Evolutionary conservation across 2,113 vertebrate species (phyloP).

Genomic region (Pollimyrus isidori): DNA sequence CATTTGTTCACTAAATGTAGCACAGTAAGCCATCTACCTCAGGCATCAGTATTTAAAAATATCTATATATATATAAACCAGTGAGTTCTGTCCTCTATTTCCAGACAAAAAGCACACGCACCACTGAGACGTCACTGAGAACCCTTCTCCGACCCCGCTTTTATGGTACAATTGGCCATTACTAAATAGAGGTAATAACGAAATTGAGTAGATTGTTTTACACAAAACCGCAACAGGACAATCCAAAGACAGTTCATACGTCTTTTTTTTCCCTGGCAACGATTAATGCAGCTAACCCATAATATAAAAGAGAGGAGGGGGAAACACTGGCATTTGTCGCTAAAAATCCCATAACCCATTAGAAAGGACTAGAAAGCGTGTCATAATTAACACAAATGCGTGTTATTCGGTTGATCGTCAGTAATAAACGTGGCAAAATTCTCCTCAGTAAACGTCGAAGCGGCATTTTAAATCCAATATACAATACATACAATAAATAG

Average conservation of each 20-base stretch:
- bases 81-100: neutral
- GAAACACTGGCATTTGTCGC: conserved; percentile 14
- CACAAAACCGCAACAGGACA: neutral
- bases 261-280: conserved; percentile 13
- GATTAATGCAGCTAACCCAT: conserved; percentile 18
- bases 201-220: neutral
- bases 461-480: conserved; percentile 16
- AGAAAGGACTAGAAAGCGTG: conserved; percentile 18
- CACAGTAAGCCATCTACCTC: neutral
- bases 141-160: neutral
- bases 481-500: neutral
- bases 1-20: neutral
- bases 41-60: neutral
- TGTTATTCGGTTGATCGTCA: conserved; percentile 14
- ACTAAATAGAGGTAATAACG: neutral
- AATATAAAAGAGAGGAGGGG: conserved; percentile 21
- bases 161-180: neutral
- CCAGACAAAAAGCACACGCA: neutral
- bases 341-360: conserved; percentile 23
- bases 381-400: conserved; percentile 23
- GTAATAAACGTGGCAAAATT: conserved; percentile 15
- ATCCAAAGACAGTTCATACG: neutral
- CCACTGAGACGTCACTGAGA: neutral
- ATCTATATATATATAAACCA: neutral
- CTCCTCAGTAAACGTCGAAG: neutral